Evolutionary conservation across 1,140 invertebrate genomes (phyloP).

Genomic region (Colletes latitarsis): DNA sequence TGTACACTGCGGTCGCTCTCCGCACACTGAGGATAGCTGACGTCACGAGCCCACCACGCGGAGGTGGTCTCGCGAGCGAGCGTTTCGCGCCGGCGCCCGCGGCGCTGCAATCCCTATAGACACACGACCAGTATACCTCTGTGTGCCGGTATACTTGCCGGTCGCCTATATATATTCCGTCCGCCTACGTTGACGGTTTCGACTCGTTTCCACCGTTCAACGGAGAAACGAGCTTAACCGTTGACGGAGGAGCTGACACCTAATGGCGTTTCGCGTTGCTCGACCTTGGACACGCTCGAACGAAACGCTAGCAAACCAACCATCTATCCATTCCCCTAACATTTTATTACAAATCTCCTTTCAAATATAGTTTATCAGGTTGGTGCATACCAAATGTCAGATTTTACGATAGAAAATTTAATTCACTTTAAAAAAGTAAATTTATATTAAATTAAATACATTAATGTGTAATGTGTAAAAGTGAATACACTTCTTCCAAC

Average conservation of each 20-base stretch:
- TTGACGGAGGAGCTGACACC: slow-evolving; percentile 61
- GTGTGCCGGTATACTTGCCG: slow-evolving; percentile 52
- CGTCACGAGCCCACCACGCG: slow-evolving; percentile 80
- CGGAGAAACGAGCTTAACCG: slow-evolving; percentile 58
- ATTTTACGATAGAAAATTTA: too few species aligned
- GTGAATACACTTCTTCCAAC: too few species aligned
- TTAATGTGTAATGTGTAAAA: too few species aligned
- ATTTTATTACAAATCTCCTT: too few species aligned
- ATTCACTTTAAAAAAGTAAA: too few species aligned
- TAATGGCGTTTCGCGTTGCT: slow-evolving; percentile 66
- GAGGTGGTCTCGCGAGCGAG: slow-evolving; percentile 75
- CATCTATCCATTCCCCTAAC: too few species aligned
- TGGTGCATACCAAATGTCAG: too few species aligned
- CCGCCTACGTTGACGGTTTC: slow-evolving; percentile 45
- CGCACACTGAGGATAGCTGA: slow-evolving; percentile 79
- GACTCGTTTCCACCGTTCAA: slow-evolving; percentile 55
- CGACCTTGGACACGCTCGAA: slow-evolving; percentile 60
- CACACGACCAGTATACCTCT: slow-evolving; percentile 55
- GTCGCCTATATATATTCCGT: slow-evolving; percentile 42
- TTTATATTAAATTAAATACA: too few species aligned
- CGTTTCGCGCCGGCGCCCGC: slow-evolving; percentile 73
- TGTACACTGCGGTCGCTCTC: slow-evolving; percentile 80
- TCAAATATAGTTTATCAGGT: too few species aligned
- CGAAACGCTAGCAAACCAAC: slow-evolving; percentile 1
- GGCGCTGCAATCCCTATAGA: slow-evolving; percentile 67